phyloP scores from a whole-genome alignment of 2,888 invertebrate species.

The Spilosoma lubricipeda region DNA sequence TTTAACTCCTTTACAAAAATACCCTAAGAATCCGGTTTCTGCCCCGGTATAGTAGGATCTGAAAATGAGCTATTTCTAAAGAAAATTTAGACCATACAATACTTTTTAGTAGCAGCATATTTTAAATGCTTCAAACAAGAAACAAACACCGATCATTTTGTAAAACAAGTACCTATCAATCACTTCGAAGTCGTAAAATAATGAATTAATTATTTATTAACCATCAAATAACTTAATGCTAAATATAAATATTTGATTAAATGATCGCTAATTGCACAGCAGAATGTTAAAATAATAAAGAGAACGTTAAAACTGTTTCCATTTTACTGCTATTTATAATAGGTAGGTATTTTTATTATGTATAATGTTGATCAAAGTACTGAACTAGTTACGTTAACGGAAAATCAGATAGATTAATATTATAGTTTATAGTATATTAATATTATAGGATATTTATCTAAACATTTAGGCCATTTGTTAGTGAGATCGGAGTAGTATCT shows the following conservation, averaged over 20 bases:
- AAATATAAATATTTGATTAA: slow-evolving; percentile 8
- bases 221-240: neutral
- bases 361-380: neutral
- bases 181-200: neutral
- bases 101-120: no score
- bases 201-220: neutral
- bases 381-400: no score
- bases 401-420: no score
- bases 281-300: slow-evolving; percentile 1
- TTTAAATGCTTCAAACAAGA: neutral
- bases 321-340: neutral
- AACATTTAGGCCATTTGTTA: no score
- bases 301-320: slow-evolving; percentile 3
- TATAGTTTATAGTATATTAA: no score
- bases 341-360: neutral
- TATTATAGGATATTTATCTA: no score
- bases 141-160: neutral
- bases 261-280: neutral
- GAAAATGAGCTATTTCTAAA: no score
- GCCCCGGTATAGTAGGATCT: no score
- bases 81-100: neutral
- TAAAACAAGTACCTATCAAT: neutral
- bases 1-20: no score
- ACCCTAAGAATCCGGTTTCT: no score
- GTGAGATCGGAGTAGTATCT: no score